phyloP scores from a whole-genome alignment of 2,888 invertebrate genomes.

The Bembecia ichneumoniformis region DNA sequence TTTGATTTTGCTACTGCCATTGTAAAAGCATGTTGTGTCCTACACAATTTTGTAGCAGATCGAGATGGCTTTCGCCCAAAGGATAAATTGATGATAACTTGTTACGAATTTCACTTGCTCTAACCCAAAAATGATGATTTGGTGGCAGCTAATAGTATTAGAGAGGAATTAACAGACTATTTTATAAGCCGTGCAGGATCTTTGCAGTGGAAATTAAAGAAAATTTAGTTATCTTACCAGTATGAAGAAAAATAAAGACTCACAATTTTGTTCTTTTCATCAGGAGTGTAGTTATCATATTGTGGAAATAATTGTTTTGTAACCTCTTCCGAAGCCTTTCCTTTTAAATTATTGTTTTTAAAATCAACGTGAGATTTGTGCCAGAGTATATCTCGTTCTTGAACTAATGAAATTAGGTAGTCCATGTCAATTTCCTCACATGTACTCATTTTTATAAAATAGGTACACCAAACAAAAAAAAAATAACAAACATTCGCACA shows the following conservation, averaged over 20 bases:
- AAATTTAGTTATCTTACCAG: constrained; percentile 1
- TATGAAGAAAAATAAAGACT: background rate
- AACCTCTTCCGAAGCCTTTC: constrained; percentile 2
- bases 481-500: too few species aligned
- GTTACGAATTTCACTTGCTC: constrained; percentile 13
- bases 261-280: constrained; percentile 6
- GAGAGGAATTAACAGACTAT: constrained; percentile 11
- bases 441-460: background rate
- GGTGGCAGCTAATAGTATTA: constrained; percentile 14
- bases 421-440: background rate
- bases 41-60: constrained; percentile 10
- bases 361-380: background rate
- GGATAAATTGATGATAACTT: constrained; percentile 13
- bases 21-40: background rate
- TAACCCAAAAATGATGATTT: constrained; percentile 11
- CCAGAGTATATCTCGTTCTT: background rate
- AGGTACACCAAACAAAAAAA: too few species aligned
- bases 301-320: constrained; percentile 3
- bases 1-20: background rate
- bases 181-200: constrained; percentile 10
- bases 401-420: background rate
- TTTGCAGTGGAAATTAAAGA: constrained; percentile 10
- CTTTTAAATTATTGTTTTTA: background rate
- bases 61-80: constrained; percentile 10
- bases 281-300: constrained; percentile 4